A percentile compares a stretch with the other conserved stretches of the same genome.
Conservation (phyloP, 2,113 vertebrate genomes). For the Pterocles gutturalis region DNA sequence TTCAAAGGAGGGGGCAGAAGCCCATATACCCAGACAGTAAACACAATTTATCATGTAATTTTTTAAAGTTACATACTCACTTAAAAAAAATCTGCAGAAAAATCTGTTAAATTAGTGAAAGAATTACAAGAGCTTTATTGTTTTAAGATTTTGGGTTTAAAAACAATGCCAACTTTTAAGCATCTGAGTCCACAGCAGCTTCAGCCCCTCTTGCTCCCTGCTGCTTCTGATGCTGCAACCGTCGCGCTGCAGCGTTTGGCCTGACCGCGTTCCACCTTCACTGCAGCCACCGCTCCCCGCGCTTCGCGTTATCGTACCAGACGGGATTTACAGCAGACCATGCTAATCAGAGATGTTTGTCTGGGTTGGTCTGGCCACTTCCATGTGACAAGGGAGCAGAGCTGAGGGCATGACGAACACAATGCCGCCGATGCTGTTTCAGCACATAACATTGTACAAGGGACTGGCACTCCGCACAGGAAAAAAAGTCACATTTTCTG, state of each 20-base stretch:
- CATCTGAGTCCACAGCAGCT: background rate
- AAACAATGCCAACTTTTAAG: background rate
- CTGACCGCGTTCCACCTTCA: background rate
- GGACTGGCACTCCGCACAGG: background rate
- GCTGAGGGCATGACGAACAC: background rate
- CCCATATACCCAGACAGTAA: background rate
- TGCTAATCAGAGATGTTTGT: background rate
- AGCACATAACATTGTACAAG: accelerated
- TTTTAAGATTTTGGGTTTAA: background rate
- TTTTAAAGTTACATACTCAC: background rate
- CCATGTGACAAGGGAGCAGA: background rate
- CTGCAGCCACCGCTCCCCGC: background rate
- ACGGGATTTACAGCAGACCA: background rate
- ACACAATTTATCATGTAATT: background rate
- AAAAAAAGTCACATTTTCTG: background rate
- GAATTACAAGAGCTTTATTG: background rate
- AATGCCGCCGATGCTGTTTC: accelerated
- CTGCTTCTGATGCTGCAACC: background rate
- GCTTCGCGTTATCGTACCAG: background rate
- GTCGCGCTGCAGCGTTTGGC: background rate
- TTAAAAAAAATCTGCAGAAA: background rate
- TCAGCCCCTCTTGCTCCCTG: background rate
- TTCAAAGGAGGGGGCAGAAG: background rate
- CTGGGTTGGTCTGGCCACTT: background rate
- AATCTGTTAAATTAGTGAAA: background rate